A percentile compares a stretch with the other conserved stretches of the same genome.
phyloP scores from a whole-genome alignment of 2,888 invertebrate species.

The Hecatera dysodea region DNA sequence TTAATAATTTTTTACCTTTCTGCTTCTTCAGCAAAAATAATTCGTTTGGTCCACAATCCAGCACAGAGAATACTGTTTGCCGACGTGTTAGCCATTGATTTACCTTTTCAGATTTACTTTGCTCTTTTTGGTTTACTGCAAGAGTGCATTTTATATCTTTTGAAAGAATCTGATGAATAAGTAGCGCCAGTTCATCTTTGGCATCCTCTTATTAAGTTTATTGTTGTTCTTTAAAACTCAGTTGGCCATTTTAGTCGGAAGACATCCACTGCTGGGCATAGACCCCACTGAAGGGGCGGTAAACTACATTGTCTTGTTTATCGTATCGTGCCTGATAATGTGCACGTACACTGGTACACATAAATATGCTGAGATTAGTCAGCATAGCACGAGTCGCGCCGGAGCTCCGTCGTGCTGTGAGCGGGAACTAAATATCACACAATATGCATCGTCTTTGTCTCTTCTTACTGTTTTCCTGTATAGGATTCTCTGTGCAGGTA shows the following conservation, averaged over 20 bases:
- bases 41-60: no score
- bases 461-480: constrained; percentile 60
- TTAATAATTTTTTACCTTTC: not conserved
- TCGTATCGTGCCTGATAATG: constrained; percentile 43
- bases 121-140: no score
- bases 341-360: constrained; percentile 30
- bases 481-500: constrained; percentile 70
- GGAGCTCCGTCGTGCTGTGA: constrained; percentile 13
- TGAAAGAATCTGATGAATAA: not conserved
- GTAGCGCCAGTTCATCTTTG: not conserved
- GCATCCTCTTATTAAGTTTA: not conserved
- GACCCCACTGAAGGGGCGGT: not conserved
- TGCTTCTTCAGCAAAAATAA: not conserved
- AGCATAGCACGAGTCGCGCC: constrained; percentile 31
- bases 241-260: not conserved
- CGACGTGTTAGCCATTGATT: no score
- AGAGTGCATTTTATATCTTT: no score
- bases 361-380: constrained; percentile 49
- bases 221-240: not conserved
- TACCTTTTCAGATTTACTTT: no score
- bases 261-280: not conserved
- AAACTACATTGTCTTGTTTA: not conserved
- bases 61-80: no score
- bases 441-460: constrained; percentile 53
- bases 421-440: not conserved